Evolutionary conservation across 1,140 invertebrate species (phyloP).

Genomic region (Phymorhynchus buccinoides): DNA sequence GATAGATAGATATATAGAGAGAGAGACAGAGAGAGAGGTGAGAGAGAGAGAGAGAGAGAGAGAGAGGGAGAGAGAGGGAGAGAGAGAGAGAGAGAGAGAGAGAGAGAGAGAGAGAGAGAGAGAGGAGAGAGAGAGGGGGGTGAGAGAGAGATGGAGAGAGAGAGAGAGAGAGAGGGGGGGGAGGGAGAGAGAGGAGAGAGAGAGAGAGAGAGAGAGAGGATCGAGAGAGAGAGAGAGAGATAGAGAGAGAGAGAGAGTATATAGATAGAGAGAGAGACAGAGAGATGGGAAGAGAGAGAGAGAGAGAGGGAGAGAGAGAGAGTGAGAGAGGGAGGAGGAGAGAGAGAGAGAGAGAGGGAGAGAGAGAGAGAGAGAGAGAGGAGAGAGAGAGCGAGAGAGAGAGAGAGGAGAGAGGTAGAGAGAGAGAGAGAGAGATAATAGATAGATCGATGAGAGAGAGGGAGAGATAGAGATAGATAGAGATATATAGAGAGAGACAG

Average conservation of each 20-base stretch:
- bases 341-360: background rate
- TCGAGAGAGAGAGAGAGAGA: background rate
- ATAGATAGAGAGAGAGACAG: no score
- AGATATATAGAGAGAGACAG: no score
- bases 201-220: no score
- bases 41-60: no score
- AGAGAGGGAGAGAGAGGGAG: background rate
- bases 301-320: background rate
- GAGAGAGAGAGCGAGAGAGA: no score
- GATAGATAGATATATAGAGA: no score
- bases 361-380: background rate
- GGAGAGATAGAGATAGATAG: no score
- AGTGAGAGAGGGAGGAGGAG: background rate
- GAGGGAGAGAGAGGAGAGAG: background rate
- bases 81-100: slow-evolving; percentile 1
- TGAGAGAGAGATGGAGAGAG: background rate
- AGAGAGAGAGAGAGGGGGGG: background rate
- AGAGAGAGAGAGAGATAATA: no score
- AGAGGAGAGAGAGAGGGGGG: background rate
- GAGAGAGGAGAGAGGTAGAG: no score
- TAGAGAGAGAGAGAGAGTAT: no score
- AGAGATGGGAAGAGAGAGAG: background rate
- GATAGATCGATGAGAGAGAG: no score
- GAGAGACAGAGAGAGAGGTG: no score
- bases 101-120: background rate